Percentiles rank a stretch among this genome's conserved stretches.
Conservation (phyloP, 2,888 invertebrate species). For the Dendrolimus pini region DNA sequence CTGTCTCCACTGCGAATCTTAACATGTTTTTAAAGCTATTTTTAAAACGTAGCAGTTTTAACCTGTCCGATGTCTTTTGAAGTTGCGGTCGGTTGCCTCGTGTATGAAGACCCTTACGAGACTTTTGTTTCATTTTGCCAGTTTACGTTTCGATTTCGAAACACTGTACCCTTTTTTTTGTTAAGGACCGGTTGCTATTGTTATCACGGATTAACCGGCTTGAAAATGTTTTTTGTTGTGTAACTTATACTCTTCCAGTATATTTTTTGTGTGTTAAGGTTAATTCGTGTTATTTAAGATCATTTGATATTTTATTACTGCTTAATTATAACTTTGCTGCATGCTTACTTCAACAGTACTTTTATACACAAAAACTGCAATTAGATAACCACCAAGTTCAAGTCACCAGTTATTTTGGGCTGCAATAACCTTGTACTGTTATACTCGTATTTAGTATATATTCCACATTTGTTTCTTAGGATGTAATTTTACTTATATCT, state of each 20-base stretch:
- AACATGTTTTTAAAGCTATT: too few species aligned
- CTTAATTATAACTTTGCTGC: not conserved
- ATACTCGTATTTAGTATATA: too few species aligned
- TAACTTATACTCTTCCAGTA: slow-evolving; percentile 6
- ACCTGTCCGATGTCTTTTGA: not conserved
- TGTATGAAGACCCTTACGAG: slow-evolving; percentile 13
- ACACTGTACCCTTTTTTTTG: slow-evolving; percentile 24
- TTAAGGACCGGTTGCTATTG: slow-evolving; percentile 18
- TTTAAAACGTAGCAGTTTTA: too few species aligned
- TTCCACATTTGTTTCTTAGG: too few species aligned
- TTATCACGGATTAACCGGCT: slow-evolving; percentile 17
- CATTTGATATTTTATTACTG: not conserved
- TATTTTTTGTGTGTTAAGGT: slow-evolving; percentile 1
- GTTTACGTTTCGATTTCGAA: slow-evolving; percentile 34
- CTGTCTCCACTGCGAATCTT: too few species aligned
- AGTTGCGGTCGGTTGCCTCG: not conserved
- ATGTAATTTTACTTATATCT: too few species aligned
- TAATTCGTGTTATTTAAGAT: not conserved
- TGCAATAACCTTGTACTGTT: too few species aligned
- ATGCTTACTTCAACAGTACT: not conserved
- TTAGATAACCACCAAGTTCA: too few species aligned
- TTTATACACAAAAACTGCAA: too few species aligned
- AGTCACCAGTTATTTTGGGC: too few species aligned
- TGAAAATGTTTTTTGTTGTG: slow-evolving; percentile 14
- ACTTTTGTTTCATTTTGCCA: slow-evolving; percentile 39